Percentiles rank a stretch among this genome's conserved stretches.
Evolutionary conservation across 2,888 invertebrate genomes (phyloP).

Genomic region (Heteromyza rotundicornis): DNA sequence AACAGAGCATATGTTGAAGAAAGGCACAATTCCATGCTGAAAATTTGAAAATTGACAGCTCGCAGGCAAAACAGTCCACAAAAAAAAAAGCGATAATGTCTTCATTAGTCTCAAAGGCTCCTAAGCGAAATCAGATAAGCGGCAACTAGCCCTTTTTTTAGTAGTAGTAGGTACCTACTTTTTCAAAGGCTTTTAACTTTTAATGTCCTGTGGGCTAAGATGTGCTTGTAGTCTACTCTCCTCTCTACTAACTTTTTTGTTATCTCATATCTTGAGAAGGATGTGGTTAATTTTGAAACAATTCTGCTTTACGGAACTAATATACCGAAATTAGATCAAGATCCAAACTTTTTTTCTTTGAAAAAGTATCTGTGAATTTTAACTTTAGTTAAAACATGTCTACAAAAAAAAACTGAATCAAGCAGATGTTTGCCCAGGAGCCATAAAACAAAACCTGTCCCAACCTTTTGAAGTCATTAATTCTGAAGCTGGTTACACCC

Average conservation of each 20-base stretch:
- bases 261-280: not conserved
- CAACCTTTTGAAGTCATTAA: slow-evolving; percentile 11
- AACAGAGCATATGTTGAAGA: too few relatives aligned
- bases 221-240: too few relatives aligned
- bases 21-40: too few relatives aligned
- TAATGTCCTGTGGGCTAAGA: not conserved
- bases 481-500: slow-evolving; percentile 9
- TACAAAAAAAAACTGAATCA: not conserved
- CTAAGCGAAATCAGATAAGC: slow-evolving; percentile 29
- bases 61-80: too few relatives aligned
- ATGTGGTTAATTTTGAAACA: not conserved
- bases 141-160: slow-evolving; percentile 1
- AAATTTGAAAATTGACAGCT: too few relatives aligned
- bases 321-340: slow-evolving; percentile 53
- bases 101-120: slow-evolving; percentile 30
- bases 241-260: not conserved
- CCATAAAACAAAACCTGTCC: not conserved
- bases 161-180: too few relatives aligned
- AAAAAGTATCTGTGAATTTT: not conserved
- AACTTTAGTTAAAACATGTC: too few relatives aligned
- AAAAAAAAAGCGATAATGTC: slow-evolving; percentile 22
- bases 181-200: too few relatives aligned
- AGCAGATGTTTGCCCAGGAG: not conserved
- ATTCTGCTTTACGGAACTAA: slow-evolving; percentile 37
- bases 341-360: slow-evolving; percentile 26